Base-by-base conservation (phyloP, 2,797 vertebrate species). In the Schizopygopsis pylzovi region DNA sequence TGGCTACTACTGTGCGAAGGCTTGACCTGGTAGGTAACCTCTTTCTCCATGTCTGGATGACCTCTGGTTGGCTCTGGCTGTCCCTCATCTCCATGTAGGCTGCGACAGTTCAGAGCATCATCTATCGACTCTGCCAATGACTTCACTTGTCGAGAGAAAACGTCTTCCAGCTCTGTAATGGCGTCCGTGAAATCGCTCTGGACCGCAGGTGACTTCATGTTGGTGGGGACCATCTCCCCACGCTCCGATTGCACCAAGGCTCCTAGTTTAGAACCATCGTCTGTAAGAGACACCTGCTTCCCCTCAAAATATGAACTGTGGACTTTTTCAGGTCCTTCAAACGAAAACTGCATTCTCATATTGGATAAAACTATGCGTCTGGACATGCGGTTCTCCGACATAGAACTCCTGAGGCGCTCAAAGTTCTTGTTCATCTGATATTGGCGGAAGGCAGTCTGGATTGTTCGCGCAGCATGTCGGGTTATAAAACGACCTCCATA, bases 351-450 rank as follows among this genome's bases (percentile, higher is more conserved):
- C 98, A 99, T 98, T 94, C 98, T 97, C 98, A 99, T 99, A 95
- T 99, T 99, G 97, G 98, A 99, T 86, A 99, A 94, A 88, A 99
- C 98, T 13, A 99, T 99, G 73, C 98, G 96, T 90, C 98, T 96
- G 63, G 98, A 99, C 98, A 99, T 99, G 89, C 97, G 98, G 94
- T 97, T 99, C 93, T 99, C 98, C 0, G 98, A 99, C 98, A 99
- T 99, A 95, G 97, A 99, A 95, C 98, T 99, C 91, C 98, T 93
- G 56, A 99, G 96, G 59, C 98, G 97, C 93, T 99, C 98, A 83
- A 99, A 99, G 92, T 99, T 99, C 91, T 99, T 99, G 96, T 99
- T 99, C 98, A 99, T 99, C 95, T 99, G 98, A 95, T 99, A 99
- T 93, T 99, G 98, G 88, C 98, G 98, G 91, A 99, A 99, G 72